Evolutionary conservation across 2,888 invertebrate species (phyloP).

Genomic region (Orthosia incerta): DNA sequence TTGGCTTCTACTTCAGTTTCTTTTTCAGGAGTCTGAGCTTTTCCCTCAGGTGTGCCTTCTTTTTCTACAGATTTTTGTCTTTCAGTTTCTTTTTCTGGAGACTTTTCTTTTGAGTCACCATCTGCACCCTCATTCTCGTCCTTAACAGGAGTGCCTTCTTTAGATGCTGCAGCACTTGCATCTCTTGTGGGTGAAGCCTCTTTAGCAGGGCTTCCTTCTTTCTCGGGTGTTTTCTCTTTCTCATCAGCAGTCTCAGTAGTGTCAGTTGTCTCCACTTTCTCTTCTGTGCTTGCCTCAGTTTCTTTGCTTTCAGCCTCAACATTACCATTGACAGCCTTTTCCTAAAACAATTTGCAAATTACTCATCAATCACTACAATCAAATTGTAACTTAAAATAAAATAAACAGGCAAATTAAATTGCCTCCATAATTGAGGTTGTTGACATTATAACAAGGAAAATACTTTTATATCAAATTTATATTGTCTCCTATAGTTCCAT

Average conservation of each 20-base stretch:
- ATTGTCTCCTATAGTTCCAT: neutral
- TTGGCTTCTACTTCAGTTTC: slow-evolving; percentile 73
- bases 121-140: slow-evolving; percentile 67
- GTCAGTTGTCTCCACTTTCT: slow-evolving; percentile 69
- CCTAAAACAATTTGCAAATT: slow-evolving; percentile 65
- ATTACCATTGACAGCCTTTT: slow-evolving; percentile 83
- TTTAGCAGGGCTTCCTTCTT: slow-evolving; percentile 70
- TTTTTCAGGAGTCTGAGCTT: slow-evolving; percentile 74
- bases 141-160: slow-evolving; percentile 73
- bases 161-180: slow-evolving; percentile 61
- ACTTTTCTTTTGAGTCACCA: slow-evolving; percentile 64
- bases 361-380: neutral
- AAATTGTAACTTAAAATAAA: slow-evolving; percentile 9
- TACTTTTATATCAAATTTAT: neutral
- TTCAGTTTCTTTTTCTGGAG: slow-evolving; percentile 73
- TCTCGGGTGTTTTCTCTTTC: slow-evolving; percentile 69
- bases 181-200: slow-evolving; percentile 72
- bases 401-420: slow-evolving; percentile 7
- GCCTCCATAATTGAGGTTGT: neutral
- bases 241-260: slow-evolving; percentile 62
- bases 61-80: slow-evolving; percentile 79
- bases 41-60: slow-evolving; percentile 64
- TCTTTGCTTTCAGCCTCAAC: slow-evolving; percentile 74
- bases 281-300: slow-evolving; percentile 76
- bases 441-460: slow-evolving; percentile 19